Evolutionary conservation across 2,113 vertebrate species (phyloP), one percentile per base, ranked within the genome.

Genomic region (Trichomycterus rosablanca): DNA sequence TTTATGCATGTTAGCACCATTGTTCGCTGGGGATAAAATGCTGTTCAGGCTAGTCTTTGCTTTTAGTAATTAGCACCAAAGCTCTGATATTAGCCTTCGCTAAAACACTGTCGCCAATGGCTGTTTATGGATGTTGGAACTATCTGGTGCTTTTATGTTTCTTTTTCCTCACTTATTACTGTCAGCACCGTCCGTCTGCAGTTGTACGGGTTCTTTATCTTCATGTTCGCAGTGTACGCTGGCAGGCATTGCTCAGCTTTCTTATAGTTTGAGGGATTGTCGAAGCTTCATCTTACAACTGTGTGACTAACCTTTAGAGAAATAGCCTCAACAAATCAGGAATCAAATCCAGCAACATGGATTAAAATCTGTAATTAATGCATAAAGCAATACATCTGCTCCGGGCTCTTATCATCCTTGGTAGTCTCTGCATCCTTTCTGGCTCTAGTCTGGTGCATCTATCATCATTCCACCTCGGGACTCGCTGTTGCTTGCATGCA

Each of bases 1-100:
- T 78, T 78, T 67, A 79, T 76, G 74, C 78, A 49, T 74, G 83
- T 86, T 84, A 77, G 77, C 82, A 84, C 78, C 80, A 72, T 63
- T 78, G 79, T 72, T 81, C 76, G 75, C 55, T 11, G 51, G 80
- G 80, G 78, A 68, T n/a, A n/a, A 48, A 2, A 66, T 63, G 72
- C 26, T 22, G 40, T 48, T 56, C 43, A 19, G 53, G 22, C 52
- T 40, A 22, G 52, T 40, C 24, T 16, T 52, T 56, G 22, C 23
- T 26, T 39, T 30, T 56, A 28, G 32, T 48, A 48, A 65, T 65
- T 56, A 48, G 30, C 14, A 45, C 30, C 7, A 6, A 18, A 34
- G 30, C 44, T 55, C 51, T 49, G 62, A 49, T 48, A 32, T 23
- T 42, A n/a, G 51, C 32, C 42, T 45, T 20, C 19, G 61, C n/a